phyloP scores from a whole-genome alignment of 2,113 vertebrate species.

The Ammodytes dubius region DNA sequence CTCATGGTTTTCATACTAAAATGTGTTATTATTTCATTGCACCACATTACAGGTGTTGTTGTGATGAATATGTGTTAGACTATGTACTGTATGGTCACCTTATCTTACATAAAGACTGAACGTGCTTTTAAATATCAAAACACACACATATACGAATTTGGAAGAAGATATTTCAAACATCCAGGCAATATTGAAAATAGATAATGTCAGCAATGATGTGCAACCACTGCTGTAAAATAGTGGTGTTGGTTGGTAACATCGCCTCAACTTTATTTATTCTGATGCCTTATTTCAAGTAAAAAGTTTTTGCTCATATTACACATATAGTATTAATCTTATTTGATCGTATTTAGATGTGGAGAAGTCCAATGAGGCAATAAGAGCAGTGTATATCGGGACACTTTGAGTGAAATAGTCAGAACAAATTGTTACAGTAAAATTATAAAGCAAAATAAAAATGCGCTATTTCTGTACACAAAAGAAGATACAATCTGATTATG shows the following conservation, averaged over 20 bases:
- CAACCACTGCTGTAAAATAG: not conserved
- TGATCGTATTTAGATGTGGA: not conserved
- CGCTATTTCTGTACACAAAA: no score
- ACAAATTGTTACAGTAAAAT: no score
- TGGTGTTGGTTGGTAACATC: not conserved
- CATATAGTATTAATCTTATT: not conserved
- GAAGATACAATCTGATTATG: not conserved
- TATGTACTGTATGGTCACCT: no score
- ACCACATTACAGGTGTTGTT: not conserved
- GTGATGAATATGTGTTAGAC: not conserved
- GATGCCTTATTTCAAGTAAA: not conserved
- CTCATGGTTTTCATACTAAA: not conserved
- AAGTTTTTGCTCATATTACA: not conserved
- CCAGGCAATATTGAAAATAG: not conserved
- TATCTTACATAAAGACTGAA: not conserved
- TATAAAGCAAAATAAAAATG: no score
- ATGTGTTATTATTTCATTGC: not conserved
- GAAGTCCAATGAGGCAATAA: no score
- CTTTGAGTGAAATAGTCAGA: no score
- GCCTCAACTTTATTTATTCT: not conserved
- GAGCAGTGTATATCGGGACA: no score
- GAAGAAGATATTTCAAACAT: not conserved
- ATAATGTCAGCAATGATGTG: not conserved
- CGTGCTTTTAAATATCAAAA: no score
- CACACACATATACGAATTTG: not conserved